A percentile compares a stretch with the other conserved stretches of the same genome.
phyloP scores from a whole-genome alignment of 2,888 invertebrate species.

The Torymus auratus region DNA sequence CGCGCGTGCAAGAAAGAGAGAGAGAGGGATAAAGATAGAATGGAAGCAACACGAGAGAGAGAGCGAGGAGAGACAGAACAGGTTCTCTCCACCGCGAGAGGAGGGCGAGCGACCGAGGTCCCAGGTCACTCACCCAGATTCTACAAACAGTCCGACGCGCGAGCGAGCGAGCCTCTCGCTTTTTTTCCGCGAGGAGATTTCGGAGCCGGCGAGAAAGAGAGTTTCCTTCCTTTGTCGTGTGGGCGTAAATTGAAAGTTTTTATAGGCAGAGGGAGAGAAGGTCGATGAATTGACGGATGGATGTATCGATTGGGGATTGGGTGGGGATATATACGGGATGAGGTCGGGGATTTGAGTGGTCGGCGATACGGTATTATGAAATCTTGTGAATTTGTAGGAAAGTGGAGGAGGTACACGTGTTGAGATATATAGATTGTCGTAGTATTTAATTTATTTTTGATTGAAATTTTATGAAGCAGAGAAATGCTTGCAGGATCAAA shows the following conservation, averaged over 20 bases:
- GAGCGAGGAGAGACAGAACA: slow-evolving; percentile 31
- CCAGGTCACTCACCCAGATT: slow-evolving; percentile 75
- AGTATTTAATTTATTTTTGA: too few species aligned
- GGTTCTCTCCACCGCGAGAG: slow-evolving; percentile 55
- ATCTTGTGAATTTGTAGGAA: too few species aligned
- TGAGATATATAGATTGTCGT: too few species aligned
- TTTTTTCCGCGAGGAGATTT: slow-evolving; percentile 26
- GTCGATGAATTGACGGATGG: too few species aligned
- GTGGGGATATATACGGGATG: too few species aligned
- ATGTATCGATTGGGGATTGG: too few species aligned
- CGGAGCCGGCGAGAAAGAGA: neutral
- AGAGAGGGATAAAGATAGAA: slow-evolving; percentile 30
- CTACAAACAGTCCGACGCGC: slow-evolving; percentile 71
- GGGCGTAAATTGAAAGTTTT: slow-evolving; percentile 14
- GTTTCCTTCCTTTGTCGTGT: neutral
- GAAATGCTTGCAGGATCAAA: too few species aligned
- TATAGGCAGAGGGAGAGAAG: too few species aligned
- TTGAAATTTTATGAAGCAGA: too few species aligned
- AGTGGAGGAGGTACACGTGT: too few species aligned
- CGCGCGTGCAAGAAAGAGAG: neutral
- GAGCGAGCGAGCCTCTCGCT: slow-evolving; percentile 60
- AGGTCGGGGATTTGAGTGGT: too few species aligned
- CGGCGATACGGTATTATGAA: too few species aligned
- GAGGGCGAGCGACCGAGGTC: slow-evolving; percentile 65
- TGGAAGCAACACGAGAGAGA: slow-evolving; percentile 17